Percentiles rank a stretch among this genome's conserved stretches.
Conservation (phyloP, 2,113 vertebrate genomes). For the Otus sunia region DNA sequence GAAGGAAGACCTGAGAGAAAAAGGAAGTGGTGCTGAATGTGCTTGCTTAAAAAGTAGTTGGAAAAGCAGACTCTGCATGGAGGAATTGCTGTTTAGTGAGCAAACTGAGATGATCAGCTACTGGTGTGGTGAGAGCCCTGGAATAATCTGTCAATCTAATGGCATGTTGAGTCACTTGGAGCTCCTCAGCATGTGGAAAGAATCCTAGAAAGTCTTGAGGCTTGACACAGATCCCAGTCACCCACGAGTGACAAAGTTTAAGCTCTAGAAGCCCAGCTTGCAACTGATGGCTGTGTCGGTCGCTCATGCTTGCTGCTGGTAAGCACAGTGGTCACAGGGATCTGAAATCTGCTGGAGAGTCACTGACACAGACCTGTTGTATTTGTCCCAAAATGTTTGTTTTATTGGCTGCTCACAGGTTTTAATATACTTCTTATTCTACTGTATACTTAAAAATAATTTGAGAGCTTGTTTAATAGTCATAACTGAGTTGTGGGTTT, state of each 20-base stretch:
- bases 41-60: not conserved
- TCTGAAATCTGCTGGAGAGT: not conserved
- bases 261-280: not conserved
- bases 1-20: not conserved
- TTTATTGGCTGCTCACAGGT: not conserved
- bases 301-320: not conserved
- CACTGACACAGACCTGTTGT: not conserved
- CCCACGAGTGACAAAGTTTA: not conserved
- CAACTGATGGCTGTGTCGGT: not conserved
- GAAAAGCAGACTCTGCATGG: not conserved
- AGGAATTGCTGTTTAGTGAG: not conserved
- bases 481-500: not conserved
- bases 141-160: constrained; percentile 35
- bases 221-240: not conserved
- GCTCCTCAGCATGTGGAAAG: not conserved
- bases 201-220: constrained; percentile 28
- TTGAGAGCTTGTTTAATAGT: not conserved
- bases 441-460: not conserved
- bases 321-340: not conserved
- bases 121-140: not conserved
- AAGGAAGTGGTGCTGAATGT: not conserved
- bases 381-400: not conserved
- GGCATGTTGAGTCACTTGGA: constrained; percentile 34
- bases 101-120: not conserved
- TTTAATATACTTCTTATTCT: not conserved